These are phyloP conservation scores for Tragulus kanchil DNA, from an alignment of 2,113 vertebrate species.

Conservation along the genomic window DNA sequence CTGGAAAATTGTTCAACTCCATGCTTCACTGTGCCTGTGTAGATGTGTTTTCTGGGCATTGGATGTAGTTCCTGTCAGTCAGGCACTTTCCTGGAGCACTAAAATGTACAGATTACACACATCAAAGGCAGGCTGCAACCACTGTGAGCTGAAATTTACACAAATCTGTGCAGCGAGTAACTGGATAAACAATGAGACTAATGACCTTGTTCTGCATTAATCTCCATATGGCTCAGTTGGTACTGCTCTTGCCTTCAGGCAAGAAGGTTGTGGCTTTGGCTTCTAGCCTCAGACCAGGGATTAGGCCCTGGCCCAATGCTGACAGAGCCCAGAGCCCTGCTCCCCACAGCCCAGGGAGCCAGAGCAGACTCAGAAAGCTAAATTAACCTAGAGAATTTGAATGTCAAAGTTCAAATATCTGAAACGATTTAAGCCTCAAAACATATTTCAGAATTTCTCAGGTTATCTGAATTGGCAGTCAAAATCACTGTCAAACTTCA, in stretches of 20 bases:
- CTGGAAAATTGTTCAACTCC: constrained; percentile 25
- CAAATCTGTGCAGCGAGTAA: constrained; percentile 56
- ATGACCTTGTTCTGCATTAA: constrained; percentile 69
- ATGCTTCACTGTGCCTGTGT: neutral
- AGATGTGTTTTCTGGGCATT: constrained; percentile 47
- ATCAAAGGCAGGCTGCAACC: constrained; percentile 70
- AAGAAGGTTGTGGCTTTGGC: constrained; percentile 51
- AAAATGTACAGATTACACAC: constrained; percentile 65
- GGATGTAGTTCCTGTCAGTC: constrained; percentile 38
- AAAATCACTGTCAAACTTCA: neutral
- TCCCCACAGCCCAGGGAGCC: neutral
- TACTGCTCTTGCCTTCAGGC: constrained; percentile 53
- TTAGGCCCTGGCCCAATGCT: neutral
- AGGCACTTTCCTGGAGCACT: constrained; percentile 60
- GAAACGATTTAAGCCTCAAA: constrained; percentile 5
- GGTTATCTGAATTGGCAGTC: constrained; percentile 40
- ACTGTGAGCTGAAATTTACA: constrained; percentile 55
- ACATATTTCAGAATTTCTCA: neutral
- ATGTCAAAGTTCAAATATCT: constrained; percentile 44
- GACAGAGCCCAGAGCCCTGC: neutral
- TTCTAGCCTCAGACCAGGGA: constrained; percentile 54
- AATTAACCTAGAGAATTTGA: neutral
- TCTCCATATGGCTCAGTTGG: constrained; percentile 57
- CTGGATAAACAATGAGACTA: constrained; percentile 69
- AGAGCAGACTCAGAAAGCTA: neutral